Base-by-base conservation (phyloP, 2,797 vertebrate species). In the Sebastiscus albofasciatus region DNA sequence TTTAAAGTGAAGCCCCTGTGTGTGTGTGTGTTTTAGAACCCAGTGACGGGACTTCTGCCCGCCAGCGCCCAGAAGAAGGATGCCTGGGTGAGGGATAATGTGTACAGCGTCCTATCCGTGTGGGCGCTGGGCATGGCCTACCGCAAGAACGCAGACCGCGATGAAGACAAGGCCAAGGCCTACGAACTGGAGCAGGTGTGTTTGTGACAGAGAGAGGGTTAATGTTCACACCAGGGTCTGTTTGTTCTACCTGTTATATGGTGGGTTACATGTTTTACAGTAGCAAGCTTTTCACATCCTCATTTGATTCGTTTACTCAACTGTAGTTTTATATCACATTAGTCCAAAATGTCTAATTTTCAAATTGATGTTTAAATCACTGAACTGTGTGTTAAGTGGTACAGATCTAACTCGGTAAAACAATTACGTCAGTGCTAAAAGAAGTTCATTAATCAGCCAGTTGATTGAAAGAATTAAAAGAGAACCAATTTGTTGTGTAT, bases 71-170 rank as follows among this genome's bases (percentile, higher is more conserved):
- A 99, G 82, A 96, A 97, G 88, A 97, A 96, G 75, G 99, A 99
- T 74, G 98, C 99, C 65, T 99, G 99, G 99, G 98, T 99, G 2
- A 96, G 99, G 70, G 99, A 99, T 87, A 99, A 99, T 65, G 95
- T 99, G 67, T 99, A 99, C 92, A 99, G 98, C 79, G 96, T 99
- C 80, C 95, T 99, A 95, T 96, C 99, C 0, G 98, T 99, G 60
- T 99, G 99, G 99, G 99, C 96, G 2, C 95, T 99, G 77, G 98
- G 98, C 2, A 99, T 99, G 98, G 98, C 99, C 2, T 99, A 99
- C 77, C 96, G 99, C 64, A 99, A 99, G 95, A 99, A 99, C 0
- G 99, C 99, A 0, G 99, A 99, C 91, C 96, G 98, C 0, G 99
- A 99, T 0, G 99, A 99, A 90, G 99, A 99, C 87, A 99, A 99